phyloP scores from a whole-genome alignment of 2,113 vertebrate genomes.

The Mus musculus region DNA sequence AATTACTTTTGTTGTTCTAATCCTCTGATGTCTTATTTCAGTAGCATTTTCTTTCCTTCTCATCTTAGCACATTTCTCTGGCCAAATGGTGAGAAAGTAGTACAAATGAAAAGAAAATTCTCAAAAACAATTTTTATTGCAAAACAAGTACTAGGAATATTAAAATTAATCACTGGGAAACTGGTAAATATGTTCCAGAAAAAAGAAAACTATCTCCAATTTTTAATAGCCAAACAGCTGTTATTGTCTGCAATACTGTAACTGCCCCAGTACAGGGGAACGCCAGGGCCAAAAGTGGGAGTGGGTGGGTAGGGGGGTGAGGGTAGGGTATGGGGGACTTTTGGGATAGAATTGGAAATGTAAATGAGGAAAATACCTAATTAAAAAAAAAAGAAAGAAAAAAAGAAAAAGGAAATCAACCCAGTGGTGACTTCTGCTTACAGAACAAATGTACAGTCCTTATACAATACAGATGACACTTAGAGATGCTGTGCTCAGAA shows the following conservation, averaged over 20 bases:
- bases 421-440: background rate
- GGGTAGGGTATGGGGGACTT: too few relatives aligned
- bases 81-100: background rate
- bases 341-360: too few relatives aligned
- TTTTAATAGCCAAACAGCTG: background rate
- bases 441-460: background rate
- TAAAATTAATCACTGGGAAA: constrained; percentile 44
- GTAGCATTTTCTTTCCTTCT: background rate
- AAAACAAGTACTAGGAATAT: background rate
- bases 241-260: background rate
- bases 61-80: background rate
- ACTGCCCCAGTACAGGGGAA: too few relatives aligned
- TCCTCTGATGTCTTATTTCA: background rate
- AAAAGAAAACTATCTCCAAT: background rate
- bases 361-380: too few relatives aligned
- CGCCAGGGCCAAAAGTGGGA: too few relatives aligned
- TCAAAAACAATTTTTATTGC: constrained; percentile 36
- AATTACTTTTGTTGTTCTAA: background rate
- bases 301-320: too few relatives aligned
- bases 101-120: background rate
- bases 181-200: constrained; percentile 19
- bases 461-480: background rate
- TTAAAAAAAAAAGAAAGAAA: background rate
- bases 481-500: background rate
- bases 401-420: background rate